phyloP scores from a whole-genome alignment of 2,888 invertebrate species.

The Pseudoips prasinana region DNA sequence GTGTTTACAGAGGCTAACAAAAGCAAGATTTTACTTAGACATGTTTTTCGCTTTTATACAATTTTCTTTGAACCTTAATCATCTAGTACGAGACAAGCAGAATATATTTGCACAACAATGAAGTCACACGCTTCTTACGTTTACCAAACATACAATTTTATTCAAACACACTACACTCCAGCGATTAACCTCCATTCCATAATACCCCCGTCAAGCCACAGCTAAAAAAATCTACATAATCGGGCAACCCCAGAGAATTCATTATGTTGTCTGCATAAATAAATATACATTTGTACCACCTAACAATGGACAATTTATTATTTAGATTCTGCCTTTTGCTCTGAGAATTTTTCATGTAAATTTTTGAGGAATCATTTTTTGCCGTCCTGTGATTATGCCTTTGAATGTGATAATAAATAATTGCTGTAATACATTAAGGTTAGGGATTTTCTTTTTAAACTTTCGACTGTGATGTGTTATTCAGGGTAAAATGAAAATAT shows the following conservation, averaged over 20 bases:
- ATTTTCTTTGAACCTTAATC: too few relatives aligned
- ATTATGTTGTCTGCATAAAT: conserved; percentile 74
- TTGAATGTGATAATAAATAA: conserved; percentile 45
- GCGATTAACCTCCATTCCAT: conserved; percentile 32
- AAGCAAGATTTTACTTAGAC: too few relatives aligned
- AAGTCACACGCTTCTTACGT: too few relatives aligned
- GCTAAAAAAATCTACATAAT: conserved; percentile 64
- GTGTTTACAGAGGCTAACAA: too few relatives aligned
- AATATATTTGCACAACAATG: too few relatives aligned
- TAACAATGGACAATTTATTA: conserved; percentile 78
- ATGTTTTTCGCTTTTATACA: too few relatives aligned
- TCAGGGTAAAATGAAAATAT: too few relatives aligned
- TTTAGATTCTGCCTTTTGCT: conserved; percentile 67
- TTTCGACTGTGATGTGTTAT: too few relatives aligned
- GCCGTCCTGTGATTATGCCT: conserved; percentile 49
- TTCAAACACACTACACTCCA: neutral
- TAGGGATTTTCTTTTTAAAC: too few relatives aligned
- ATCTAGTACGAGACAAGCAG: too few relatives aligned
- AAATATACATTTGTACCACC: conserved; percentile 64
- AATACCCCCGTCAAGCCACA: conserved; percentile 39
- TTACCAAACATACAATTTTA: too few relatives aligned
- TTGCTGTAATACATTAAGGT: conserved; percentile 26
- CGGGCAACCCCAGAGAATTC: conserved; percentile 60
- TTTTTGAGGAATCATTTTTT: conserved; percentile 49
- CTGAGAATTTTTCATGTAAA: conserved; percentile 67